phyloP scores from a whole-genome alignment of 2,888 invertebrate species.

The Mechanitis mazaeus region DNA sequence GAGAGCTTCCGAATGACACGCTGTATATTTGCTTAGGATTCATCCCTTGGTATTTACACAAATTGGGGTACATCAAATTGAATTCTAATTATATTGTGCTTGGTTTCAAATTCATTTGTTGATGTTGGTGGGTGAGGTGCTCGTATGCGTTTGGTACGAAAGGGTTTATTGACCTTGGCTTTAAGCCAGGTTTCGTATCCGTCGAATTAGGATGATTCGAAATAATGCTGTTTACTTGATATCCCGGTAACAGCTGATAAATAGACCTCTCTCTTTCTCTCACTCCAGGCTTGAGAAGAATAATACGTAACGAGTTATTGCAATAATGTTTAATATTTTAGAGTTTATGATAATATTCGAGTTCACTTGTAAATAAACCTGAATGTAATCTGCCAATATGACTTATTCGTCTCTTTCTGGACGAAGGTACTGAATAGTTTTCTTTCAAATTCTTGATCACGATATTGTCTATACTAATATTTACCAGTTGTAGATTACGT shows the following conservation, averaged over 20 bases:
- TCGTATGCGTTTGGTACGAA: conserved; percentile 42
- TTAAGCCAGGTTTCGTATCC: conserved; percentile 56
- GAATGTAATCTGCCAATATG: not conserved
- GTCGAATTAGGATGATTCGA: conserved; percentile 50
- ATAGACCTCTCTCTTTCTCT: conserved; percentile 15
- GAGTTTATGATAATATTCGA: conserved; percentile 3
- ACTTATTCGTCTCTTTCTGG: too few species aligned
- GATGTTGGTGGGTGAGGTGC: conserved; percentile 44
- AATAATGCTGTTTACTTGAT: conserved; percentile 42
- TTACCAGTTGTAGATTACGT: too few species aligned
- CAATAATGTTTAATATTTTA: too few species aligned
- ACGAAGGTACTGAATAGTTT: too few species aligned
- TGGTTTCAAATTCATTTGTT: conserved; percentile 46
- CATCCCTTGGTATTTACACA: conserved; percentile 65
- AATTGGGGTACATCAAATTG: conserved; percentile 39
- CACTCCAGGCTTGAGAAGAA: not conserved
- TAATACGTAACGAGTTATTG: conserved; percentile 6
- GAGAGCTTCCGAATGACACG: conserved; percentile 57
- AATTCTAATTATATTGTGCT: conserved; percentile 40
- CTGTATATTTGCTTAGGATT: conserved; percentile 71
- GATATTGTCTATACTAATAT: too few species aligned
- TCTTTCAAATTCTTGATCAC: too few species aligned
- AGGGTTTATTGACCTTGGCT: conserved; percentile 70
- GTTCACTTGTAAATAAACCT: conserved; percentile 13
- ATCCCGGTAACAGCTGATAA: conserved; percentile 28